Percentiles rank a stretch among this genome's conserved stretches.
Conservation (phyloP, 2,797 vertebrate genomes). For the Eupleurogrammus muticus region DNA sequence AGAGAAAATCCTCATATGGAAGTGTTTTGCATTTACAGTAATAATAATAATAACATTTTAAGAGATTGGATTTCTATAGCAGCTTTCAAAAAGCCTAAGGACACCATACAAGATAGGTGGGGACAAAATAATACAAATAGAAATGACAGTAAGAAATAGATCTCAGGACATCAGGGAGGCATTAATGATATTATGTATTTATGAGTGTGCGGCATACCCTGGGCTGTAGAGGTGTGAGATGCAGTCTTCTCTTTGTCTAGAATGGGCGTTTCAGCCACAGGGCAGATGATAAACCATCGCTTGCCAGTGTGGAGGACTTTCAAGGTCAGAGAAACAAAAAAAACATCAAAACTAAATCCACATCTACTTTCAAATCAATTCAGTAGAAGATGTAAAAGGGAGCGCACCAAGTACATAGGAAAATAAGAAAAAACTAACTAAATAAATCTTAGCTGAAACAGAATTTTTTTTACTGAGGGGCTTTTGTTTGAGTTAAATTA, state of each 20-base stretch:
- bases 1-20: constrained; percentile 8
- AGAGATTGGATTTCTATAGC: no score
- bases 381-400: background rate
- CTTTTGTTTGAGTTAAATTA: constrained; percentile 2
- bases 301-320: constrained; percentile 97
- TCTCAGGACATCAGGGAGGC: background rate
- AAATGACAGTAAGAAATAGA: background rate
- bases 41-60: no score
- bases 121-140: background rate
- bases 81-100: no score
- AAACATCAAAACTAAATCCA: constrained; percentile 10
- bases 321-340: constrained; percentile 48
- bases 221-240: constrained; percentile 73
- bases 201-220: constrained; percentile 61
- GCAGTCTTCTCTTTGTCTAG: constrained; percentile 80
- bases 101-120: no score
- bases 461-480: background rate
- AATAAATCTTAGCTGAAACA: background rate
- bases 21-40: background rate
- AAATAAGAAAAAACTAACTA: background rate
- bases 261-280: constrained; percentile 91
- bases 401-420: background rate
- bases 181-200: constrained; percentile 8
- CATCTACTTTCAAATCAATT: constrained; percentile 13
- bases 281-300: constrained; percentile 98